These are phyloP conservation scores for Pteronura brasiliensis DNA, from an alignment of 2,113 vertebrate species.

Conservation along the genomic window DNA sequence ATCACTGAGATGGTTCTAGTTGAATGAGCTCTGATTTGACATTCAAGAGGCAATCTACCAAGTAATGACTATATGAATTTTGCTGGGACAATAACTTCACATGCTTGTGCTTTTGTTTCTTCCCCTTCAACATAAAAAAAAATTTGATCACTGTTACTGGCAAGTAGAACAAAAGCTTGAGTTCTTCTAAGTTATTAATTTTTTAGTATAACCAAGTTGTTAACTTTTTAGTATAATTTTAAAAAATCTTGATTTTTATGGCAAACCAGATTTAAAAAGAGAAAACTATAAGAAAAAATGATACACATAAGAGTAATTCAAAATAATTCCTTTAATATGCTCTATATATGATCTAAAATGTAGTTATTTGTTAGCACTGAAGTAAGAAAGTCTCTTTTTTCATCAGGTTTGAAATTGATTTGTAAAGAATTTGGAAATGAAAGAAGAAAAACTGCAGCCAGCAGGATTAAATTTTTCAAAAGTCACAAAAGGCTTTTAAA, in stretches of 20 bases:
- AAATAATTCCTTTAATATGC: not conserved
- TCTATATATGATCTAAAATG: not conserved
- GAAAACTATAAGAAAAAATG: not conserved
- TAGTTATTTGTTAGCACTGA: not conserved
- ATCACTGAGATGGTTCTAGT: conserved; percentile 70
- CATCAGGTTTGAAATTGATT: not conserved
- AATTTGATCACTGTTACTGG: conserved; percentile 45
- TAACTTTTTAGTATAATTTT: not conserved
- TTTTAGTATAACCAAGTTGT: not conserved
- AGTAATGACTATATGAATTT: conserved; percentile 79
- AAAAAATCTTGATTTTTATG: not conserved
- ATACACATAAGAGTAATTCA: not conserved
- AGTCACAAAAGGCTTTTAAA: not conserved
- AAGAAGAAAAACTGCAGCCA: not conserved
- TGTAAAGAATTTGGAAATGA: not conserved
- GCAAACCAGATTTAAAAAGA: not conserved
- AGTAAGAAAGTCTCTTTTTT: not conserved
- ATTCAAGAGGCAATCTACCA: conserved; percentile 78
- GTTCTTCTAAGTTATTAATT: not conserved
- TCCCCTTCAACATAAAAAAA: conserved; percentile 18
- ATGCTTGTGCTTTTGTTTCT: not conserved
- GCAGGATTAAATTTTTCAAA: not conserved
- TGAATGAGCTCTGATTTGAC: conserved; percentile 79
- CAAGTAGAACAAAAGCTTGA: conserved; percentile 60
- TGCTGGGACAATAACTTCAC: conserved; percentile 70